Evolutionary conservation across 2,888 invertebrate species (phyloP), one percentile per base, ranked within the genome.

Genomic region (Amiota minor): DNA sequence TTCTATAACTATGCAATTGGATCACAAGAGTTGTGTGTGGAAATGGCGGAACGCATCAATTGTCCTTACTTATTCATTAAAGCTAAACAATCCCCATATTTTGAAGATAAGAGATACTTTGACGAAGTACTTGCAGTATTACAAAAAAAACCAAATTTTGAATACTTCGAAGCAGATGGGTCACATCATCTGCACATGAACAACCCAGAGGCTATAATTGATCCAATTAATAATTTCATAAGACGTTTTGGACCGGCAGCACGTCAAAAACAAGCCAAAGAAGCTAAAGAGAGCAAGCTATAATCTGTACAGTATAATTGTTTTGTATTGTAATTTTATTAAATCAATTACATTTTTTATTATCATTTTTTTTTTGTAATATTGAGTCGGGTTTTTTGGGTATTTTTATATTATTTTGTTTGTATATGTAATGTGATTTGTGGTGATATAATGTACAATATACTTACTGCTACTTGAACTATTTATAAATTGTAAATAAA

Each of bases 121-220:
- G 91, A 92, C 62, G 92, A 92, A 81, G 91, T 93, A 78, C 83
- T 93, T 18, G 91, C 92, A 72, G 82, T 92, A 20, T 84, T 95
- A 56, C 91, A 90, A 72, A 89, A 90, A 73, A 91, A 93, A 80
- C 87, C 89, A 0, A 91, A 92, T 75, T 94, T 92, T 80, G 92
- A 92, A 84, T 91, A 91, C 80, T 90, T 93, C 65, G 90, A 91
- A 73, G 89, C 94, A 0, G 91, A 93, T 70, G 95, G 95, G 1
- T 91, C 92, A 2, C 95, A 95, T 90, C 95, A 95, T 88, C 90
- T 93, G 74, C 95, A 95, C 89, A 91, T 96, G 78, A 94, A 93
- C 80, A 90, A 93, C 81, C 93, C 95, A 4, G 91, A 93, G 86
- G 81, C 82, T 71, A 89, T 94, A 49, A 91, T 92, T 18, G 91